Evolutionary conservation across 2,888 invertebrate species (phyloP), one percentile per base, ranked within the genome.

Genomic region (Phaedon cochleariae): DNA sequence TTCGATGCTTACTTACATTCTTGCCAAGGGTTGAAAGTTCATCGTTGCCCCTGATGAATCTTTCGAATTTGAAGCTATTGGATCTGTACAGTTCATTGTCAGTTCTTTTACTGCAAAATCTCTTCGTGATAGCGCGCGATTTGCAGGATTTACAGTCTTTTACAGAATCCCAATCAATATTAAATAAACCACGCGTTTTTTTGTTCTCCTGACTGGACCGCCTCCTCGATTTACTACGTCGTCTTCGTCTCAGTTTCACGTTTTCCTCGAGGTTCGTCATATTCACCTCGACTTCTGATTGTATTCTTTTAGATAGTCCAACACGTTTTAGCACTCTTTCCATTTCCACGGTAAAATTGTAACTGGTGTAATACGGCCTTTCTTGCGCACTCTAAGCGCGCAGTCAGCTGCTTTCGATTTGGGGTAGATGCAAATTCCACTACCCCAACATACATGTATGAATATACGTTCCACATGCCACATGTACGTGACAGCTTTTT

Each of bases 71-170:
- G 86, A 94, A 94, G 84, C 94, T 94, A 83, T 94, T 93, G 73
- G 93, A 93, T 74, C 94, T 89, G 79, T 94, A 94, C 64, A 94
- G 87, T 84, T 94, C 93, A 87, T 94, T 94, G 86, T 93, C 93
- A 63, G 91, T 86, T 63, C 90, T 87, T 72, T 90, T 90, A 71
- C 92, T 89, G 82, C 93, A 93, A 76, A 94, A 88, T 51, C 92
- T 87, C 63, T 92, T 88, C 2, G 92, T 90, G 71, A 93, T 84
- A 4, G 85, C 87, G 45, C 86, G 81, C 45, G 87, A 87, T 74
- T 85, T 85, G 78, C 86, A 86, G 59, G 86, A 85, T 75, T 85
- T 85, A 76, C 86, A 86, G 73, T 86, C 86, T 76, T 85, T 84
- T 67, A 86, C 85, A 68, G 86, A 83, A 77, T 86, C 86, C 86